phyloP scores from a whole-genome alignment of 2,888 invertebrate genomes.

The Drosophila setosimentum region DNA sequence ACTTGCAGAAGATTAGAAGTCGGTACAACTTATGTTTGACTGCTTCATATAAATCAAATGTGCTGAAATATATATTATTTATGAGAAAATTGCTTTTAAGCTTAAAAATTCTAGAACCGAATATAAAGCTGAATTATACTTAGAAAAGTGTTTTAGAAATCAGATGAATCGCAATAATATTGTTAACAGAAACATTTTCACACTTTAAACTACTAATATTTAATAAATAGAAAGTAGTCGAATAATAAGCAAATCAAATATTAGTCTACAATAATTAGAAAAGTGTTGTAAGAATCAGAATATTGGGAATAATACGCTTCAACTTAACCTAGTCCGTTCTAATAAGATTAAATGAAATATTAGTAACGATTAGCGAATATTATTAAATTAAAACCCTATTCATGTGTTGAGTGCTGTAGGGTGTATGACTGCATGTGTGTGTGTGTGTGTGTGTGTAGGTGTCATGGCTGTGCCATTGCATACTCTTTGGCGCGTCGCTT shows the following conservation, averaged over 20 bases:
- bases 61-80: not conserved
- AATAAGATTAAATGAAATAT: not conserved
- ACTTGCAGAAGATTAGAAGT: not conserved
- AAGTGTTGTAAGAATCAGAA: not conserved
- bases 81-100: not conserved
- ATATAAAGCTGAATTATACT: not conserved
- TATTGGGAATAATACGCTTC: not conserved
- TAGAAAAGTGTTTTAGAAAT: not conserved
- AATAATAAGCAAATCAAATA: not conserved
- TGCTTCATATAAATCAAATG: no score
- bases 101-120: not conserved
- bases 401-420: constrained; percentile 14
- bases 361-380: not conserved
- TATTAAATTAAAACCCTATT: constrained; percentile 5
- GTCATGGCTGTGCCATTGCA: constrained; percentile 34
- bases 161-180: not conserved
- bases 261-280: not conserved
- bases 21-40: no score
- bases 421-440: constrained; percentile 7
- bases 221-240: not conserved
- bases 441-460: constrained; percentile 7
- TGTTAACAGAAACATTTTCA: no score
- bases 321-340: not conserved
- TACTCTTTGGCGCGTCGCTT: constrained; percentile 56
- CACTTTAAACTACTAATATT: not conserved